These are phyloP conservation scores for Lampris megalopsis DNA, from an alignment of 2,113 vertebrate species.

Conservation along the genomic window DNA sequence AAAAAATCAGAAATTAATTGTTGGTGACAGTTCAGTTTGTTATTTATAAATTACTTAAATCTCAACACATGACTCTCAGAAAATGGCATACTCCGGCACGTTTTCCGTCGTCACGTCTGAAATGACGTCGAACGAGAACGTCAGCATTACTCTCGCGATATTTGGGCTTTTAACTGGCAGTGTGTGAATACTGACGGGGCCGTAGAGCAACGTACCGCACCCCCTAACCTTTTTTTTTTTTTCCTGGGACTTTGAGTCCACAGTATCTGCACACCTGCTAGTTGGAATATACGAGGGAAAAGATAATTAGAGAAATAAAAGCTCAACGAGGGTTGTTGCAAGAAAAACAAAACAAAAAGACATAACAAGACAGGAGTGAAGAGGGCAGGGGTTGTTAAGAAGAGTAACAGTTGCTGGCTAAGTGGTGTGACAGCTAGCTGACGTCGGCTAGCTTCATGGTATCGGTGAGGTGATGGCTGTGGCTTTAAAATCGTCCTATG, in stretches of 20 bases:
- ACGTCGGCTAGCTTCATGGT: slow-evolving; percentile 35
- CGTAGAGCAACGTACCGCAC: background rate
- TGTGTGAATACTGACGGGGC: background rate
- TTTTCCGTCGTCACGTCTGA: no score
- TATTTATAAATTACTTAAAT: no score
- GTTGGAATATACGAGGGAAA: background rate
- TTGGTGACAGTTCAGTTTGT: no score
- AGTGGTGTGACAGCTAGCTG: slow-evolving; percentile 25
- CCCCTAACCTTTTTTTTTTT: background rate
- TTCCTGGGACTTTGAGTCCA: background rate
- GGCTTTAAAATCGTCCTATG: slow-evolving; percentile 15
- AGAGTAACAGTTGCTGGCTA: slow-evolving; percentile 6
- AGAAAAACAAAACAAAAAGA: background rate
- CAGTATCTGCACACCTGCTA: background rate
- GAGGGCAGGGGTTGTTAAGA: background rate
- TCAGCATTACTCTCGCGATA: no score
- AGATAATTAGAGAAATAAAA: background rate
- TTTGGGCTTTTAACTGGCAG: no score
- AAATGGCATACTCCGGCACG: no score
- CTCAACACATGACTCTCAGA: no score
- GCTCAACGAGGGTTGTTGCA: background rate
- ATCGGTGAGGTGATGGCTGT: slow-evolving; percentile 26
- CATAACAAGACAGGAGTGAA: background rate
- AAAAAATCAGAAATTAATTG: no score
- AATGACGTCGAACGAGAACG: no score